These are phyloP conservation scores for Melanocharis versteri DNA, from an alignment of 2,113 vertebrate genomes.

Conservation along the genomic window DNA sequence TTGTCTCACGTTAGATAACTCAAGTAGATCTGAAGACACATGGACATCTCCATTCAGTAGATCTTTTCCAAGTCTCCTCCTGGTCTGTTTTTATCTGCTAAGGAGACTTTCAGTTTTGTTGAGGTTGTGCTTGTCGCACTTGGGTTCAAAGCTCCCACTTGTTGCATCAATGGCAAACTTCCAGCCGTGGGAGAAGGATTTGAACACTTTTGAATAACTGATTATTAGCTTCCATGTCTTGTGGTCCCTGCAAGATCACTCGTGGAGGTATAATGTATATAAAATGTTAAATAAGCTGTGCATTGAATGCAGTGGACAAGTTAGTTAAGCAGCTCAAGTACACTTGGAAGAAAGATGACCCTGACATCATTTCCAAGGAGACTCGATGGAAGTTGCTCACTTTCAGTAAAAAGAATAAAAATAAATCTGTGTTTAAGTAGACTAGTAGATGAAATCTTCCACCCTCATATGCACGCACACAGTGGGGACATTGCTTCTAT, in stretches of 20 bases:
- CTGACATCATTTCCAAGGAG: conserved; percentile 24
- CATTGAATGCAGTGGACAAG: conserved; percentile 28
- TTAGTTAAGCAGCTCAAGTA: conserved; percentile 40
- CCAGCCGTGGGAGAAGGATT: not conserved
- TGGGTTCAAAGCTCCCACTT: conserved; percentile 15
- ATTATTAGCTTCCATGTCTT: not conserved
- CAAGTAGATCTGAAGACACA: not conserved
- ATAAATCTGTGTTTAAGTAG: conserved; percentile 13
- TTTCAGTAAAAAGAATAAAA: not conserved
- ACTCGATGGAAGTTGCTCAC: conserved; percentile 6
- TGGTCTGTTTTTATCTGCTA: not conserved
- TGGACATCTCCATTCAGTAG: not conserved
- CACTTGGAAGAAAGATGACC: conserved; percentile 40
- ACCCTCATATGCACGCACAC: conserved; percentile 7
- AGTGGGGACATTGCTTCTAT: not conserved
- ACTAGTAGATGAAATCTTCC: not conserved
- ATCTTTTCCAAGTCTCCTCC: not conserved
- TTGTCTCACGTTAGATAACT: not conserved
- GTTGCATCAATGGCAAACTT: not conserved
- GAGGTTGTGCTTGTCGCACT: not conserved
- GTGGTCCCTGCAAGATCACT: not conserved
- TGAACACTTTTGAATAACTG: conserved; percentile 7
- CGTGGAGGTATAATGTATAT: conserved; percentile 17
- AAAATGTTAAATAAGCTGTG: conserved; percentile 50
- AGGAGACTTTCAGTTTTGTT: not conserved